Base-by-base conservation (phyloP, 2,888 invertebrate genomes). In the Geotrupes spiniger region DNA sequence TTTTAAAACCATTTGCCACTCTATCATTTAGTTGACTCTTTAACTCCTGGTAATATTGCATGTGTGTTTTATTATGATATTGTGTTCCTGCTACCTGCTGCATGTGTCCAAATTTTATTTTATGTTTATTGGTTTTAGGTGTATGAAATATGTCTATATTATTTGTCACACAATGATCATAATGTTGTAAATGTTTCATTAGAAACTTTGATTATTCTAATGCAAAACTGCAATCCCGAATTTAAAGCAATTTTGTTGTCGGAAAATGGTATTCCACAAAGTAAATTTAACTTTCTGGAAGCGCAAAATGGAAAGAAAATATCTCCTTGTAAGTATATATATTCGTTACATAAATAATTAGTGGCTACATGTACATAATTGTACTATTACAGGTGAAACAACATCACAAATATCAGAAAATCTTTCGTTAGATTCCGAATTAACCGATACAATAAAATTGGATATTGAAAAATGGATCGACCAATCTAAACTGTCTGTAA, bases 151-250 rank as follows among this genome's bases (percentile, higher is more conserved):
- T 89, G 87, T 70, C 72, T 91, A 42, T 76, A 83, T 64, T 87
- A 85, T 72, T 77, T 84, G 46, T 76, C 78, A 16, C 84, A 85
- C 60, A 73, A 76, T 4, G 90, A 94, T 71, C 94, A 95, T 71
- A 93, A 93, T 70, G 82, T 93, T 48, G 84, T 92, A 59, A 93
- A 93, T 65, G 85, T 91, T 1, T 83, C 92, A 11, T 77, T 96
- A 66, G 96, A 97, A 71, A 78, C 82, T 62, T 74, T 90, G 17
- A 80, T 82, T 14, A 80, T 82, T 39, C 64, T 89, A 2, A 65
- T 89, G 4, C 75, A 75, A 58, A 74, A 75, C 63, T 78, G 68
- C 56, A 78, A 78, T 2, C 74, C 77, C 1, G 74, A 75, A 1
- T 74, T 85, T 25, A 73, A 78, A 42, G 65, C 70, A 1, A 73